These are phyloP conservation scores for Epinephelus cyanopodus DNA, from an alignment of 2,113 vertebrate species.

Conservation along the genomic window DNA sequence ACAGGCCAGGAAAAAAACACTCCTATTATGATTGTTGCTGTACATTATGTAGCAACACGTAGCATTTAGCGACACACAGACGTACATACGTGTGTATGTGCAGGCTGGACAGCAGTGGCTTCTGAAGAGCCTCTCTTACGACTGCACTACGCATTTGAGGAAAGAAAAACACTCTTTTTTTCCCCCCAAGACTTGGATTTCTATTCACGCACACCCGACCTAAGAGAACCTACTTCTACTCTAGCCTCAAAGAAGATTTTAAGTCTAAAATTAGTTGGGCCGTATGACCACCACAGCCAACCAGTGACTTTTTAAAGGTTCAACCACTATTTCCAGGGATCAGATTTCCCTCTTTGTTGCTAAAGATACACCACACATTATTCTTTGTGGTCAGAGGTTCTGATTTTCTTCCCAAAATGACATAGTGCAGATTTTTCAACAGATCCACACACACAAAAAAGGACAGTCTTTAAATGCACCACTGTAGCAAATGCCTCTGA, in stretches of 20 bases:
- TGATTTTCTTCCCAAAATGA: slow-evolving; percentile 62
- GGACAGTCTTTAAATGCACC: slow-evolving; percentile 65
- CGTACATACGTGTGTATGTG: slow-evolving; percentile 54
- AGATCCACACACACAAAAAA: slow-evolving; percentile 32
- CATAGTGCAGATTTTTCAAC: slow-evolving; percentile 61
- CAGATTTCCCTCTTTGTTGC: slow-evolving; percentile 35
- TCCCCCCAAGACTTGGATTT: slow-evolving; percentile 2
- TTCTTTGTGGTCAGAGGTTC: slow-evolving; percentile 56
- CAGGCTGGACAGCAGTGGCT: slow-evolving; percentile 60
- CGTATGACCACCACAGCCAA: slow-evolving; percentile 44
- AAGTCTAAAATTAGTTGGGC: slow-evolving; percentile 20
- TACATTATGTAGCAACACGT: slow-evolving; percentile 75
- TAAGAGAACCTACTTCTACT: slow-evolving; percentile 51
- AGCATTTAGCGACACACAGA: slow-evolving; percentile 70
- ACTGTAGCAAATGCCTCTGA: slow-evolving; percentile 65
- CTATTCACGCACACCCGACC: slow-evolving; percentile 42
- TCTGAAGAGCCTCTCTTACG: slow-evolving; percentile 37
- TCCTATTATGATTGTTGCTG: slow-evolving; percentile 64
- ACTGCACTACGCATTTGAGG: slow-evolving; percentile 57
- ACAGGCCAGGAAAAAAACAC: slow-evolving; percentile 67
- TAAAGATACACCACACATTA: slow-evolving; percentile 50
- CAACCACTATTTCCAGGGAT: slow-evolving; percentile 29
- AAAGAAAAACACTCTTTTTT: slow-evolving; percentile 34
- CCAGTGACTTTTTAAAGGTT: slow-evolving; percentile 42
- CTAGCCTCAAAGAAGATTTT: slow-evolving; percentile 33